Evolutionary conservation across 2,113 vertebrate genomes (phyloP), one percentile per base, ranked within the genome.

Genomic region (Phalacrocorax aristotelis): DNA sequence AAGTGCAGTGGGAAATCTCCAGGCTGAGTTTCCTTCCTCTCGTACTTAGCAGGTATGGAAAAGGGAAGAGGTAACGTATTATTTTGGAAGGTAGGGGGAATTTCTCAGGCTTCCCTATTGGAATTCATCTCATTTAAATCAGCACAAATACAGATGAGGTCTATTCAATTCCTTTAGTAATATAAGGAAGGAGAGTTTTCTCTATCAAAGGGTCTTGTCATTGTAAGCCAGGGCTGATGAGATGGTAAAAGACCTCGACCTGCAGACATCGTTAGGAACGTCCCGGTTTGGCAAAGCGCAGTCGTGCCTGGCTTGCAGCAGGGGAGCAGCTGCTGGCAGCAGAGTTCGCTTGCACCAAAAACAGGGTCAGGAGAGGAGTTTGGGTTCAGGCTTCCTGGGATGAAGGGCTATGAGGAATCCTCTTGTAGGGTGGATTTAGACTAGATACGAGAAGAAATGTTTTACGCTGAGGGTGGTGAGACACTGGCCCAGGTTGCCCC

Each of bases 41-140:
- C 2, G 2, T 7, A 1, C 18, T 60, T 57, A 6, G 21, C 42
- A 58, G 52, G 21, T 29, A 5, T 0, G 2, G 38, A 34, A 68
- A 10, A 68, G 14, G 44, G 12, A 17, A 34, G 36, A 44, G 38
- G 23, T 38, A 6, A n/a, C 0, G 9, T 3, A 10, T 29, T 46
- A 11, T 46, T 66, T 65, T 74, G 46, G 38, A 25, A 42, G 27
- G 44, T 18, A 54, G 11, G 40, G 27, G 65, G 22, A 30, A 66
- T 55, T 36, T n/a, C 83, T 68, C 22, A 34, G 18, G 18, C 60
- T 89, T 62, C 55, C 25, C 62, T 20, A 1, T 9, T 54, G 55
- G 23, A 48, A 40, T 55, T 84, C 34, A 38, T 52, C 48, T 49
- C 55, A 21, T 40, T 77, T 40, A 32, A 70, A 62, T 77, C 64